Base-by-base conservation (phyloP, 2,888 invertebrate species). In the Criorhina ranunculi region DNA sequence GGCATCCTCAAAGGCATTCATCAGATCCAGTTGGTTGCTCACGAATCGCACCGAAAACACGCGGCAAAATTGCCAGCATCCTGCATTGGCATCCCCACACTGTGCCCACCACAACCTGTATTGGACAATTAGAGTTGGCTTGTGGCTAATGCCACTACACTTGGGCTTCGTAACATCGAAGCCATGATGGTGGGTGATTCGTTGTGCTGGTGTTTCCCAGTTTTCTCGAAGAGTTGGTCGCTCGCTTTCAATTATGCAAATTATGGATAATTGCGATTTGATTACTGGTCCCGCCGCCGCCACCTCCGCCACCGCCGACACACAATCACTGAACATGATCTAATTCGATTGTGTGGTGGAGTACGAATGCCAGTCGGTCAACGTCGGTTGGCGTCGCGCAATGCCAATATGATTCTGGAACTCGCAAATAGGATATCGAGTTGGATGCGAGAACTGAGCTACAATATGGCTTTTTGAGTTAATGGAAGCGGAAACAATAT, bases 191-290 rank as follows among this genome's bases (percentile, higher is more conserved):
- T 37, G 33, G 35, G 11, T 35, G 73, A 40, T 42, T 53, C 31
- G 19, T n/a, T 62, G n/a, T n/a, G n/a, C 5, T 15, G 51, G 51
- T 19, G 31, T 49, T 37, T 24, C 35, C 12, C n/a, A 19, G 11
- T 24, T 31, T 53, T 15, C 67, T 46, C 51, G 37, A 57, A 59
- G 59, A 76, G 49, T 19, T 59, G 31, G n/a, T 44, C 76, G 37
- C 44, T 66, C 17, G 72, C 67, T 67, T 83, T 83, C 79, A 79
- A 83, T 83, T 83, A 79, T 83, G 67, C 73, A 83, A 83, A 83
- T 83, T 83, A 79, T 79, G 77, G 83, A 75, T 69, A 79, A 83
- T 83, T 83, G 60, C 73, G 55, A 44, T 83, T 83, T 75, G 83
- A 79, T 79, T 73, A 79, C 79, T 49, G 55, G 67, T 60, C 78